Conservation (phyloP, 2,113 vertebrate species). For the Potamarius usumacintae region DNA sequence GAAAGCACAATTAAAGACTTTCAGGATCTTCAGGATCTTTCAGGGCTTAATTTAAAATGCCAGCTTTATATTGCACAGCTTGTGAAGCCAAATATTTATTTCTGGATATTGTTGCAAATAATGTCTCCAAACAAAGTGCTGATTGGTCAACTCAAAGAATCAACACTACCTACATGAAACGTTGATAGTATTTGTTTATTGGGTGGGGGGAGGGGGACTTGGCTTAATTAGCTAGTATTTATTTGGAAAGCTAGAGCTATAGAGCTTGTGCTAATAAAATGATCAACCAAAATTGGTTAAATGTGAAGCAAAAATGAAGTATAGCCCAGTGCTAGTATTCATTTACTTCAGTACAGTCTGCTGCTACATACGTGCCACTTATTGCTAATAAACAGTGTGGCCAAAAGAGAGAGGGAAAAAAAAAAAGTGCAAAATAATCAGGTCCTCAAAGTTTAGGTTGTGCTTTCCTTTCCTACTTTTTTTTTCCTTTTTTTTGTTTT, state of each 20-base stretch:
- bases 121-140: neutral
- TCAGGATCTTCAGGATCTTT: slow-evolving; percentile 72
- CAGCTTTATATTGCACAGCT: slow-evolving; percentile 6
- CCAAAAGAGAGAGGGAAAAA: neutral
- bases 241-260: neutral
- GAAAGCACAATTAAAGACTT: slow-evolving; percentile 79
- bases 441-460: slow-evolving; percentile 77
- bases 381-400: neutral
- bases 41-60: slow-evolving; percentile 26
- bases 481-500: slow-evolving; percentile 36
- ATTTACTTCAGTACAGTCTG: neutral
- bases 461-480: slow-evolving; percentile 71
- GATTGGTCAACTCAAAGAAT: neutral
- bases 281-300: neutral
- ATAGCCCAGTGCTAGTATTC: neutral
- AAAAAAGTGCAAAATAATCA: slow-evolving; percentile 22
- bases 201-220: no score
- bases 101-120: neutral
- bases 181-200: neutral
- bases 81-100: slow-evolving; percentile 15
- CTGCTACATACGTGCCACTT: neutral
- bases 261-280: neutral
- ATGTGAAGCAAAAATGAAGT: neutral
- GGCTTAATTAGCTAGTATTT: neutral
- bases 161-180: neutral